Base-by-base conservation (phyloP, 2,888 invertebrate genomes). In the Proisotoma minuta region DNA sequence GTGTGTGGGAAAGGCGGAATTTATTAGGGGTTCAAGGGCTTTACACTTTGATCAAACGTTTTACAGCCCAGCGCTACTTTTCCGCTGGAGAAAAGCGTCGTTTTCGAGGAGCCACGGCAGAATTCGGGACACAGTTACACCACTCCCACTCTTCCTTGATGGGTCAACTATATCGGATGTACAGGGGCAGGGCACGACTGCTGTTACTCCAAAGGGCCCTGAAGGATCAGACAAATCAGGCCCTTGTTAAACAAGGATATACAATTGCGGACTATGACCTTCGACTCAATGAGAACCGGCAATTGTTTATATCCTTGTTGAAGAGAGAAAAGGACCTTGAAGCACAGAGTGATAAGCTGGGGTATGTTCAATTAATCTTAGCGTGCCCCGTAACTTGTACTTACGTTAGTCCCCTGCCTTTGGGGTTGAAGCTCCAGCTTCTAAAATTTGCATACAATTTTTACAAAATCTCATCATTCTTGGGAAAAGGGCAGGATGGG, bases 211-310 rank as follows among this genome's bases (percentile, higher is more conserved):
- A 52, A 4, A 24, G 52, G 18, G 4, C 3, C 3, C 3, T 52
- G 12, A 52, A 52, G 52, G 52, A 28, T 18, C 18, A 49, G 49
- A 52, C 52, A 28, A 52, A 52, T 18, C 52, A 26, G 18, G 26
- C 28, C 3, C 24, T 52, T 26, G 26, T 20, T 4, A 22, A 28
- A 3, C 27, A 28, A 8, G 52, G 52, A 3, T 27, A 24, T 18
- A 24, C 28, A 3, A 28, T 28, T 28, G 52, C 15, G 3, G 23
- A 52, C 27, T 52, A 52, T 24, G 27, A 26, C 4, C 28, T 12
- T 3, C 12, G 18, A 18, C 3, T 24, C 3, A 10, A 15, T n/a
- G 52, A 52, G n/a, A 52, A 52, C 28, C 12, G 24, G 3, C n/a
- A 15, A 8, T 18, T 52, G 26, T 52, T 27, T 18, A 10, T 27